phyloP scores from a whole-genome alignment of 2,888 invertebrate species.

The Priocnemis perturbator region DNA sequence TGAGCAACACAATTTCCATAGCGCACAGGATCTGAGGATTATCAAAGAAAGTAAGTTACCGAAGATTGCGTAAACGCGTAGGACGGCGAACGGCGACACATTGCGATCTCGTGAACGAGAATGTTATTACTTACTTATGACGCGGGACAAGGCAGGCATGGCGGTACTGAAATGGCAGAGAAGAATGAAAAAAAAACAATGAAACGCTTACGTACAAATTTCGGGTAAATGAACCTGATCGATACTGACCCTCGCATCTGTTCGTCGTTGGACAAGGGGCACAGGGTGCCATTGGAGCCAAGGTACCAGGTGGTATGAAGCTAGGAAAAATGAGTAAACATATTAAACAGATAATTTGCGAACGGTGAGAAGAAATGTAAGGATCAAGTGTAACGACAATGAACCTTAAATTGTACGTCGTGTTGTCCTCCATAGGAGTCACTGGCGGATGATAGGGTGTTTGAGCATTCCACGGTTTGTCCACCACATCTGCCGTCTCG shows the following conservation, averaged over 20 bases:
- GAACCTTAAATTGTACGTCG: conserved; percentile 69
- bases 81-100: too few species aligned
- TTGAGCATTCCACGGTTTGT: conserved; percentile 58
- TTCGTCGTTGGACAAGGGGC: conserved; percentile 17
- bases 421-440: conserved; percentile 62
- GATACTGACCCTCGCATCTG: conserved; percentile 19
- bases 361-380: background rate
- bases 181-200: background rate
- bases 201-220: background rate
- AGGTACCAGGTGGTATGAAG: conserved; percentile 65
- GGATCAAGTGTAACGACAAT: too few species aligned
- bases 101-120: background rate
- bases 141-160: conserved; percentile 31
- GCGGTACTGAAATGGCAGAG: conserved; percentile 25
- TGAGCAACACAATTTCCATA: background rate
- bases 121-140: conserved; percentile 17
- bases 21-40: too few species aligned
- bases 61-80: too few species aligned
- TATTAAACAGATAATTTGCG: background rate
- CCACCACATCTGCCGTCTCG: conserved; percentile 43
- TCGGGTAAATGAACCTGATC: background rate
- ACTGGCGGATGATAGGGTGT: conserved; percentile 58
- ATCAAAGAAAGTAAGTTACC: too few species aligned
- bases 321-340: conserved; percentile 48
- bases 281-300: conserved; percentile 50